Conservation (phyloP, 2,113 vertebrate genomes). For the Barbus barbus region DNA sequence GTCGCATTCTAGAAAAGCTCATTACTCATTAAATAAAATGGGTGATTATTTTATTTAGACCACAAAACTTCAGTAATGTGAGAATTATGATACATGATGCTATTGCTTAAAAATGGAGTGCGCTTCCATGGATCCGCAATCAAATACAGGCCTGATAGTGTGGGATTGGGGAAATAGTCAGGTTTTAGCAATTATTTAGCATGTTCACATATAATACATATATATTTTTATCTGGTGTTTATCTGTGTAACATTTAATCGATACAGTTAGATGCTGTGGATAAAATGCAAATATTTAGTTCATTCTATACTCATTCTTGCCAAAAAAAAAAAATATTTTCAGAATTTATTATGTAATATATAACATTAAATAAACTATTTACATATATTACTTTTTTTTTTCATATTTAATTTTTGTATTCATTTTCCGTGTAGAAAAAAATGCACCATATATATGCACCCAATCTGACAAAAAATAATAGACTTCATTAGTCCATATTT, state of each 20-base stretch:
- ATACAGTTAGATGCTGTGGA: slow-evolving; percentile 16
- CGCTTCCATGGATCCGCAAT: neutral
- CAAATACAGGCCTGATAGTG: neutral
- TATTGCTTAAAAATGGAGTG: neutral
- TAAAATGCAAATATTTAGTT: neutral
- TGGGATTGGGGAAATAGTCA: neutral
- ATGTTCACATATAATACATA: neutral
- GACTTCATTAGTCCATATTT: slow-evolving; percentile 2
- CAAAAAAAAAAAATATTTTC: no score
- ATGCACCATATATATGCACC: neutral
- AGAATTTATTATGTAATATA: no score
- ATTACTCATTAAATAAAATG: neutral
- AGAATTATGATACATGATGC: neutral
- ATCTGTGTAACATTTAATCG: slow-evolving; percentile 25
- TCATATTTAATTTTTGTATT: neutral
- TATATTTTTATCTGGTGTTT: neutral
- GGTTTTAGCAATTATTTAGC: neutral
- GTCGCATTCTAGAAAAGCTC: neutral
- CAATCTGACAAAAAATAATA: neutral
- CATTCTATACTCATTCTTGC: neutral
- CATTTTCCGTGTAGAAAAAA: neutral
- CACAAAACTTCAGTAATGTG: neutral
- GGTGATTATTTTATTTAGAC: slow-evolving; percentile 8
- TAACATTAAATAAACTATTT: neutral
- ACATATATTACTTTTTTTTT: neutral